phyloP scores from a whole-genome alignment of 2,797 vertebrate genomes.

The Cyprinella venusta region DNA sequence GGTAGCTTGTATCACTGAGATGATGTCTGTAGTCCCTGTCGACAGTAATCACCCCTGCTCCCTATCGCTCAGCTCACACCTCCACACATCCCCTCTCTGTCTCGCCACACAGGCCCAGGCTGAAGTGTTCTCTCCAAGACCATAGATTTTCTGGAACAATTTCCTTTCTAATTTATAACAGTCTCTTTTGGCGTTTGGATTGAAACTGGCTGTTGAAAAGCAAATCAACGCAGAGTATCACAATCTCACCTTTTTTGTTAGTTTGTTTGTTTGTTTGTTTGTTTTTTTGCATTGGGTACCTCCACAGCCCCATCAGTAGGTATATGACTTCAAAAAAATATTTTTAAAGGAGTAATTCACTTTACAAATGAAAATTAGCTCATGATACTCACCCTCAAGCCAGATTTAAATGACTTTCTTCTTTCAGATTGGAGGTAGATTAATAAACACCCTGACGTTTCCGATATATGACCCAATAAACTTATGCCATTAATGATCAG shows the following conservation, averaged over 20 bases:
- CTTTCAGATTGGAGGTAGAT: no score
- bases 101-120: slow-evolving; percentile 44
- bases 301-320: not conserved
- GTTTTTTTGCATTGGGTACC: not conserved
- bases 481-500: no score
- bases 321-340: not conserved
- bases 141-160: slow-evolving; percentile 4
- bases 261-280: no score
- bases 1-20: slow-evolving; percentile 54
- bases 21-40: slow-evolving; percentile 66
- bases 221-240: not conserved
- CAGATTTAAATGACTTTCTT: no score
- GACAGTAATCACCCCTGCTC: slow-evolving; percentile 74
- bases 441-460: no score
- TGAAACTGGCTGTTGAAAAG: not conserved
- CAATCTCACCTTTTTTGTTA: not conserved
- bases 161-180: not conserved
- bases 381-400: no score
- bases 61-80: slow-evolving; percentile 81
- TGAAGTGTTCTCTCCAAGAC: slow-evolving; percentile 11
- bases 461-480: no score
- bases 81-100: slow-evolving; percentile 64
- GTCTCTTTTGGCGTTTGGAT: not conserved
- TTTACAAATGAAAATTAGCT: no score
- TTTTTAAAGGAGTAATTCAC: no score